Base-by-base conservation (phyloP, 2,797 vertebrate species). In the Myripristis jacobus region DNA sequence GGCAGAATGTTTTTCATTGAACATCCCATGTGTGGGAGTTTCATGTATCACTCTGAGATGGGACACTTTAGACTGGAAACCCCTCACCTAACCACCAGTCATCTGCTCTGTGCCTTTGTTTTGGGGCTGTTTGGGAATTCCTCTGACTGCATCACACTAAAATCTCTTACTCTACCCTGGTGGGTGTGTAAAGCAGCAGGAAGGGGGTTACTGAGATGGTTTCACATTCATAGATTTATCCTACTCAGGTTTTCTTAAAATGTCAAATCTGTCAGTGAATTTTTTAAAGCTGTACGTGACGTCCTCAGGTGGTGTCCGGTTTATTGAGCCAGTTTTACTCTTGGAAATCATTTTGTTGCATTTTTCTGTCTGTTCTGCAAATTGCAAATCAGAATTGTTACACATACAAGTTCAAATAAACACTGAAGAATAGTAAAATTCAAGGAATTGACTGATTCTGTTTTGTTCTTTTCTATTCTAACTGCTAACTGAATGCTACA, bases 221-320 rank as follows among this genome's bases (percentile, higher is more conserved):
- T 46, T 46, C 44, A 46, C n/a, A 10, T 70, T 82, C 9, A 51
- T 34, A 34, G 19, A 36, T 48, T 51, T 68, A 38, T 31, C 70
- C 5, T 56, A 38, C 38, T 63, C 58, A 55, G 51, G 34, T 61
- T 58, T 13, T 70, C 47, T 38, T 13, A 19, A 11, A 11, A 19
- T 51, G 31, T 50, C n/a, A n/a, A 19, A 46, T 10, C 1, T 19
- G 44, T 46, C 7, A n/a, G 19, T 22, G 18, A 52, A 15, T 19
- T 3, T 18, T 52, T 43, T 53, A 36, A 58, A 38, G 16, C 38
- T 13, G 48, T 71, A 36, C n/a, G 53, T 75, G 27, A 48, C 18
- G 43, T n/a, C 18, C 43, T 47, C n/a, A 47, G n/a, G 44, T 52
- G 22, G 1, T 13, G 47, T 24, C 9, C 1, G 9, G 54, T 67